Evolutionary conservation across 2,888 invertebrate species (phyloP).

Genomic region (Chrysolina haemoptera): DNA sequence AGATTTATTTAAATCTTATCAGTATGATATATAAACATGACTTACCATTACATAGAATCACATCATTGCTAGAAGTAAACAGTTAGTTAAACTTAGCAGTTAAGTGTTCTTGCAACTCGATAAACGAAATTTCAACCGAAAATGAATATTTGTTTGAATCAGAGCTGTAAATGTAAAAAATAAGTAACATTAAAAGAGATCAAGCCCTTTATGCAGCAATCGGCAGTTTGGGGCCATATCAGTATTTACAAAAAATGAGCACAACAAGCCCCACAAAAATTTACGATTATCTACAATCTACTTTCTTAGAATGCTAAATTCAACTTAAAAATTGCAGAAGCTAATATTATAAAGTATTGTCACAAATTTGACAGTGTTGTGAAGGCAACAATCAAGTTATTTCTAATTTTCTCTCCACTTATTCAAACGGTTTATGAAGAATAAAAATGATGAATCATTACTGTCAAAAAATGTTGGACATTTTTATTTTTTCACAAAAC

Average conservation of each 20-base stretch:
- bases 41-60: conserved; percentile 69
- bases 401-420: not conserved
- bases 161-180: conserved; percentile 54
- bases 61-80: conserved; percentile 67
- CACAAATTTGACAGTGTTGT: not conserved
- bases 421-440: too few species aligned
- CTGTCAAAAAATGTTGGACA: not conserved
- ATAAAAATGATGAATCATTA: not conserved
- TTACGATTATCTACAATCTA: conserved; percentile 54
- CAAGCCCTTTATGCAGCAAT: conserved; percentile 62
- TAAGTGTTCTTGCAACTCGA: conserved; percentile 46
- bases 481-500: not conserved
- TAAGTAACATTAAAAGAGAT: conserved; percentile 64
- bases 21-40: conserved; percentile 68
- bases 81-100: conserved; percentile 60
- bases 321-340: conserved; percentile 39
- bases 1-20: conserved; percentile 67
- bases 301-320: conserved; percentile 42
- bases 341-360: conserved; percentile 42
- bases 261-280: conserved; percentile 56
- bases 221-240: conserved; percentile 61
- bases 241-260: conserved; percentile 59
- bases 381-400: not conserved
- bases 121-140: conserved; percentile 40
- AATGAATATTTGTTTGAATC: conserved; percentile 42